Evolutionary conservation across 1,140 invertebrate genomes (phyloP), one percentile per base, ranked within the genome.

Genomic region (Pectinophora gossypiella): DNA sequence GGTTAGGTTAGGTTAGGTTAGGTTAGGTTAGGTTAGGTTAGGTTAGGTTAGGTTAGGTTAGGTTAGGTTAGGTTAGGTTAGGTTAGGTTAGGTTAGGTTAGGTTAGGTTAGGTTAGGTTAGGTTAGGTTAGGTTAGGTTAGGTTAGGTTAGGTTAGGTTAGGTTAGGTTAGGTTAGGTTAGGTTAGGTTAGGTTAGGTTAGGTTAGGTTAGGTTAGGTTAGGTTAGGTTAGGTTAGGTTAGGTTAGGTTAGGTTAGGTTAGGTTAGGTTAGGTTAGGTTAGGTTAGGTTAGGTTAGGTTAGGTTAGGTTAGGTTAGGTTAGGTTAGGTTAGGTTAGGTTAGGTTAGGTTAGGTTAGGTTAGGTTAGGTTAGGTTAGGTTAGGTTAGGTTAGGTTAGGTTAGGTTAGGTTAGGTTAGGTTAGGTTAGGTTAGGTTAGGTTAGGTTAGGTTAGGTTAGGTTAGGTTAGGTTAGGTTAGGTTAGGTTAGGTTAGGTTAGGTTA

Each of bases 381-480:
- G 51, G 51, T 47, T 47, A 40, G 51, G 51, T 47, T 47, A 32
- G 47, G 58, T 53, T 57, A 51, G 58, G 58, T 48, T 57, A 55
- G 54, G 54, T 51, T 61, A 52, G 57, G 46, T 52, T 64, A 50
- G 58, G 48, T 57, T 51, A 47, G 58, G 48, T 58, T 54, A 51
- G 55, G 22, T 23, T 23, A 23, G 22, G 50, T 48, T 48, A 53
- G 51, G 50, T 44, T 51, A 38, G 51, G 52, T 54, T 60, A 49
- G 59, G 51, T 54, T 54, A 45, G 54, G 51, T 48, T 54, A 48
- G 50, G 51, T 51, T 54, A 47, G 54, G 51, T 54, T 51, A 51
- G 59, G 47, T 48, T 54, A 43, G 54, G 46, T 49, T 49, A 45
- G 51, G 47, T 40, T 42, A 36, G 52, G 23, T 42, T 54, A 45